phyloP scores from a whole-genome alignment of 2,888 invertebrate species.

The Melieria omissa region DNA sequence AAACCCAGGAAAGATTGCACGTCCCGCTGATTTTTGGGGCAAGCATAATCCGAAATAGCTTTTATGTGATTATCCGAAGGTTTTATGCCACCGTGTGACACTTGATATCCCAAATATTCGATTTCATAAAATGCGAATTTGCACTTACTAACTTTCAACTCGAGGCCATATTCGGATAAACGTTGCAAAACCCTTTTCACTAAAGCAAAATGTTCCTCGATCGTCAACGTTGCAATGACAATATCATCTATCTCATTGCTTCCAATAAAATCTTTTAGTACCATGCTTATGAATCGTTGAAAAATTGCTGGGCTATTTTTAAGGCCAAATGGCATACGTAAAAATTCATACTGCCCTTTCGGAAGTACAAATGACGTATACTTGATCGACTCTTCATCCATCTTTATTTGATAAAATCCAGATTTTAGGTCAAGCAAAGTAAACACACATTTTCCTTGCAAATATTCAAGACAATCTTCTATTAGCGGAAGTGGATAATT shows the following conservation, averaged over 20 bases:
- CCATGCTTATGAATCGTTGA: conserved; percentile 35
- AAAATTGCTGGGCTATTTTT: conserved; percentile 42
- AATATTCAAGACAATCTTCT: conserved; percentile 38
- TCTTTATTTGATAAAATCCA: conserved; percentile 45
- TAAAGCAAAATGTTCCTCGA: conserved; percentile 17
- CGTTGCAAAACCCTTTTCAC: conserved; percentile 8
- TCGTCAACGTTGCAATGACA: background rate
- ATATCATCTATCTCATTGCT: conserved; percentile 28
- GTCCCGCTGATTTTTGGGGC: conserved; percentile 13
- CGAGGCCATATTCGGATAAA: conserved; percentile 16
- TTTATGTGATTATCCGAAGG: conserved; percentile 14
- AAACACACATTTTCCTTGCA: conserved; percentile 43
- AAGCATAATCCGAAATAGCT: conserved; percentile 20
- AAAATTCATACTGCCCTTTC: conserved; percentile 44
- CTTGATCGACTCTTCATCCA: conserved; percentile 42
- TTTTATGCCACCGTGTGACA: conserved; percentile 15
- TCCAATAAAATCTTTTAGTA: conserved; percentile 15
- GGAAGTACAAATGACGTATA: conserved; percentile 48
- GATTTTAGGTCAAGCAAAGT: conserved; percentile 43
- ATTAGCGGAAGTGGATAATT: conserved; percentile 39
- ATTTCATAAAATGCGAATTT: conserved; percentile 15
- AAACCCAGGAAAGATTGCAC: conserved; percentile 18
- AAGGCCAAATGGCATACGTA: conserved; percentile 23
- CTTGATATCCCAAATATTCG: conserved; percentile 23
- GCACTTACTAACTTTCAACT: conserved; percentile 25